These are phyloP conservation scores for Drosophila sucinea DNA, from an alignment of 1,140 invertebrate species.

Conservation along the genomic window DNA sequence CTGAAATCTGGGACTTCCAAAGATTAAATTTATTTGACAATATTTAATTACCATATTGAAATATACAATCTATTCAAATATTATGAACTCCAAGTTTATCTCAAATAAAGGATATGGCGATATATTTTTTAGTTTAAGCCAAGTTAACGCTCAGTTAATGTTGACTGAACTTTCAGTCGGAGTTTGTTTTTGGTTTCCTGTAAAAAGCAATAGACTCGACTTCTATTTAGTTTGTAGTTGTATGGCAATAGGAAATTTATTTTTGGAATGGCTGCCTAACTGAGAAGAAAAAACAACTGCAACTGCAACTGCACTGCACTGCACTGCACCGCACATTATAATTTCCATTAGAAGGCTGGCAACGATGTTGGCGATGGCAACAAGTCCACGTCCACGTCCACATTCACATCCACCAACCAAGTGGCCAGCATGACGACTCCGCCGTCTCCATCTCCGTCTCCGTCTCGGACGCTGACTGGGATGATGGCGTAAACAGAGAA, in stretches of 20 bases:
- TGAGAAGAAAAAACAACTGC: conserved; percentile 36
- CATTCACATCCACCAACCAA: conserved; percentile 20
- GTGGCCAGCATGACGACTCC: conserved; percentile 57
- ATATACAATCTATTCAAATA: too few species aligned
- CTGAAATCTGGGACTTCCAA: too few species aligned
- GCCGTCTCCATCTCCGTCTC: conserved; percentile 23
- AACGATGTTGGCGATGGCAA: conserved; percentile 40
- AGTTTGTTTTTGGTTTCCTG: too few species aligned
- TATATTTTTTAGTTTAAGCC: too few species aligned
- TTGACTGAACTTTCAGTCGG: too few species aligned
- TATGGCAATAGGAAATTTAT: conserved; percentile 8
- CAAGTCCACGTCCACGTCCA: conserved; percentile 53
- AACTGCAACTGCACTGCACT: conserved; percentile 47
- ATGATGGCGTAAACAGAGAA: conserved; percentile 78
- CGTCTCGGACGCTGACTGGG: conserved; percentile 39
- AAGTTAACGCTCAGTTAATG: too few species aligned
- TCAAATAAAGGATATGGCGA: too few species aligned
- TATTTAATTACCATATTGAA: too few species aligned
- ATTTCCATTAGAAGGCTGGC: conserved; percentile 74
- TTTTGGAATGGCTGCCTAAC: conserved; percentile 38
- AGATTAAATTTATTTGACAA: too few species aligned
- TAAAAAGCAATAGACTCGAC: conserved; percentile 14
- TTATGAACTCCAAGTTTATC: too few species aligned
- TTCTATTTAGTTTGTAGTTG: neutral
- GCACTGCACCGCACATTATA: conserved; percentile 76